Base-by-base conservation (phyloP, 2,797 vertebrate genomes). In the Spinibarbus caldwelli region DNA sequence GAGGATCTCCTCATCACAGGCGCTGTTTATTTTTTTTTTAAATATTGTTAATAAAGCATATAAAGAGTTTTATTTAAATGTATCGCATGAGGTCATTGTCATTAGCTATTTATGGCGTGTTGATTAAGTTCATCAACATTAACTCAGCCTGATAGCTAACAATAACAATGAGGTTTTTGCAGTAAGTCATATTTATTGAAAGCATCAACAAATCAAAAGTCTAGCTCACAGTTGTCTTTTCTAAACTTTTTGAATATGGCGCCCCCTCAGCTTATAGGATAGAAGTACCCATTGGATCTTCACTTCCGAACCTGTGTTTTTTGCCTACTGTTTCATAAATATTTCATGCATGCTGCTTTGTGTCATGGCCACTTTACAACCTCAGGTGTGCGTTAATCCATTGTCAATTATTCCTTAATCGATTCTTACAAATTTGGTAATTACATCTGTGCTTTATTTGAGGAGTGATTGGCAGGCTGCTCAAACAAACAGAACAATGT, bases 1-100 rank as follows among this genome's bases (percentile, higher is more conserved):
- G 31, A 82, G 59, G 49, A 70, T 78, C 72, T 86, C 71, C 66
- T 59, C 80, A 73, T 72, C 41, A 41, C 77, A 80, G 31, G 31
- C 29, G 23, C 26, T n/a, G 54, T 49, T 78, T 77, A 34, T 31
- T 70, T 34, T n/a, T n/a, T n/a, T n/a, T 17, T 36, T 17, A 17
- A 66, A 34, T 64, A 52, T 9, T 5, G 21, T 70, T 70, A 54
- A 29, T 26, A 78, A 78, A 10, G 43, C 34, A 78, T 34, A 34
- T 49, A 23, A 66, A 72, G 70, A 31, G 26, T 78, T 29, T 78
- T 78, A 43, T 64, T 79, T 66, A 14, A 59, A 78, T 59, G 1
- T 21, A 43, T 62, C 36, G 19, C 31, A 54, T n/a, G 23, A 76
- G 31, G 31, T 59, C 8, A 76, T 26, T 9, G 23, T 77, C 12